Percentiles rank a stretch among this genome's conserved stretches.
Conservation (phyloP, 2,888 invertebrate genomes). For the Sinotaia quadrata region DNA sequence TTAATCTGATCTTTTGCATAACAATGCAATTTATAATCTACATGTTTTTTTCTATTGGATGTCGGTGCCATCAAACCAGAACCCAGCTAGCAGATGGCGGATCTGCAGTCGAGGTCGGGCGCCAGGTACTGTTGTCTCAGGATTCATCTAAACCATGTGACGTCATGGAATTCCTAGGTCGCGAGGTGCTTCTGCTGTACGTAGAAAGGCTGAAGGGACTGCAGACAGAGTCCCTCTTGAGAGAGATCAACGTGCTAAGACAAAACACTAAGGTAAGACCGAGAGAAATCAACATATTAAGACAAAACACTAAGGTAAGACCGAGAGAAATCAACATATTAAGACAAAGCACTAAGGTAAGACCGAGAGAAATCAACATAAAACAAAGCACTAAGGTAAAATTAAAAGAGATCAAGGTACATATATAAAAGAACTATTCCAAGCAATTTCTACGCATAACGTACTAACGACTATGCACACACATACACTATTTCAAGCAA, state of each 20-base stretch:
- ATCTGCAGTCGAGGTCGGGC: not conserved
- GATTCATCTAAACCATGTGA: constrained; percentile 7
- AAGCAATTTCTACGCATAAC: too few relatives aligned
- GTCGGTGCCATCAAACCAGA: not conserved
- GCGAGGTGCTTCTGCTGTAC: constrained; percentile 8
- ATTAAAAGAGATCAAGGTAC: too few relatives aligned
- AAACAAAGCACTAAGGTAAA: not conserved
- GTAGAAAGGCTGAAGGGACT: not conserved
- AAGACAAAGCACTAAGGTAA: not conserved
- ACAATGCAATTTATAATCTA: too few relatives aligned
- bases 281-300: not conserved
- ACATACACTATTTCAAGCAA: too few relatives aligned
- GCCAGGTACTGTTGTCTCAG: constrained; percentile 6
- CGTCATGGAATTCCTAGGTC: constrained; percentile 10
- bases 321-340: not conserved
- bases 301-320: not conserved
- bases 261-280: not conserved
- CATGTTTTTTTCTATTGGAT: not conserved
- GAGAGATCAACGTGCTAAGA: not conserved
- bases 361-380: not conserved
- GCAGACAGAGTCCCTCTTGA: not conserved
- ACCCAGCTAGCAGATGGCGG: constrained; percentile 2
- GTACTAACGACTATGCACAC: too few relatives aligned
- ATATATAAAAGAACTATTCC: too few relatives aligned
- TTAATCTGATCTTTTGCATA: too few relatives aligned